phyloP scores from a whole-genome alignment of 2,113 vertebrate genomes.

The Naja naja region DNA sequence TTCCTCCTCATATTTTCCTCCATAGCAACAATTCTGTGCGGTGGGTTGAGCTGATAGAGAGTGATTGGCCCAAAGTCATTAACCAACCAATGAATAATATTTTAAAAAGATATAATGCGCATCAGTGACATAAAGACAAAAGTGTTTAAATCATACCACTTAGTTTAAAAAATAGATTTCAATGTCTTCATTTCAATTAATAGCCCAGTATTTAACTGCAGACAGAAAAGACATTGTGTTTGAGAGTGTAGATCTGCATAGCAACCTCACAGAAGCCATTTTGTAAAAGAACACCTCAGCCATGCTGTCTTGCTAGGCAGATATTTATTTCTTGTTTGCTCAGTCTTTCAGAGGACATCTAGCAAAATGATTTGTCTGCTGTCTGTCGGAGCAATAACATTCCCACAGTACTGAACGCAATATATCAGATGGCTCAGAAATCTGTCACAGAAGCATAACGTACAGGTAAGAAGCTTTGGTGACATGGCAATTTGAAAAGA shows the following conservation, averaged over 20 bases:
- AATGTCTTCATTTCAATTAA: not conserved
- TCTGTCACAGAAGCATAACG: not conserved
- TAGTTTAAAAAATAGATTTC: not conserved
- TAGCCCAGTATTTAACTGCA: not conserved
- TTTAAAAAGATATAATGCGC: not conserved
- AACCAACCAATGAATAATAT: not conserved
- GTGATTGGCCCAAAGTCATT: not conserved
- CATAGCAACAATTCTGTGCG: not conserved
- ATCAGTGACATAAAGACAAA: not conserved
- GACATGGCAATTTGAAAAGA: not conserved
- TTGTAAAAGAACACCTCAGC: not conserved
- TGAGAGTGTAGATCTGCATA: not conserved
- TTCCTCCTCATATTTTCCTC: not conserved
- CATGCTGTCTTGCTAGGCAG: not conserved
- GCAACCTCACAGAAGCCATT: not conserved
- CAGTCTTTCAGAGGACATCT: not conserved
- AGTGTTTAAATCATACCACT: not conserved
- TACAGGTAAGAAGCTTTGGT: not conserved
- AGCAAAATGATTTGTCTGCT: not conserved
- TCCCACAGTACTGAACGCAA: constrained; percentile 11
- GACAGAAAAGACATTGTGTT: not conserved
- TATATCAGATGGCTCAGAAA: constrained; percentile 9
- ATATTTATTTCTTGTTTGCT: constrained; percentile 12
- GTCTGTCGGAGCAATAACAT: constrained; percentile 1
- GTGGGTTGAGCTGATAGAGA: not conserved